Conservation (phyloP, 1,140 invertebrate species). For the Hylaeus volcanicus region DNA sequence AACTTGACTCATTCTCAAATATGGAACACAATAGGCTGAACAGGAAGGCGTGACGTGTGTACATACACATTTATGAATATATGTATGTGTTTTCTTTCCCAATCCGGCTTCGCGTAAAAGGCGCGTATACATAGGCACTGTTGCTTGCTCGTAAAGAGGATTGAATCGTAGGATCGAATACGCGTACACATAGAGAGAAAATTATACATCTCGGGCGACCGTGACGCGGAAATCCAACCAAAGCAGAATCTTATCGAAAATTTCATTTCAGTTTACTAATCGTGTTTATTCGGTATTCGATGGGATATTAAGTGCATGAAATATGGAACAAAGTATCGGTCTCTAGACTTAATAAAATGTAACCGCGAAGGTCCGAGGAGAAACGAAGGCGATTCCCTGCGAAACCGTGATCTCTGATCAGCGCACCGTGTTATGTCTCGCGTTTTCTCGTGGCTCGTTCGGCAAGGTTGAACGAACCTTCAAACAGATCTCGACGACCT, state of each 20-base stretch:
- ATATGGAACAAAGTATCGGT: too few species aligned
- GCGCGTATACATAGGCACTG: neutral
- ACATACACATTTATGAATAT: too few species aligned
- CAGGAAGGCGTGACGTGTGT: neutral
- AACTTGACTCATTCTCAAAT: neutral
- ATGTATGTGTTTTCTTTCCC: neutral
- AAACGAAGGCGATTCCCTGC: neutral
- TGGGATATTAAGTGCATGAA: neutral
- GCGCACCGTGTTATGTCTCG: neutral
- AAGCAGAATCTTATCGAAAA: neutral
- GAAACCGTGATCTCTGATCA: neutral
- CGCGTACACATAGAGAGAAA: too few species aligned
- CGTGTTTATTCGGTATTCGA: neutral
- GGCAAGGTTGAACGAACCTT: slow-evolving; percentile 61
- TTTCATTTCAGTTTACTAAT: too few species aligned
- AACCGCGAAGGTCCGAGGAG: neutral
- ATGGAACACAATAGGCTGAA: slow-evolving; percentile 2
- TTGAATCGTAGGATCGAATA: neutral
- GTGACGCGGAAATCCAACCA: slow-evolving; percentile 1
- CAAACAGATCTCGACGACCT: slow-evolving; percentile 40
- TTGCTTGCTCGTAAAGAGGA: neutral
- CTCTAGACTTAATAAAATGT: neutral
- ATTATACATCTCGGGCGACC: neutral
- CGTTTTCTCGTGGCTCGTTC: slow-evolving; percentile 38
- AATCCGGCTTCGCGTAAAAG: slow-evolving; percentile 33